Evolutionary conservation across 2,113 vertebrate genomes (phyloP).

Genomic region (Xiphorhynchus elegans): DNA sequence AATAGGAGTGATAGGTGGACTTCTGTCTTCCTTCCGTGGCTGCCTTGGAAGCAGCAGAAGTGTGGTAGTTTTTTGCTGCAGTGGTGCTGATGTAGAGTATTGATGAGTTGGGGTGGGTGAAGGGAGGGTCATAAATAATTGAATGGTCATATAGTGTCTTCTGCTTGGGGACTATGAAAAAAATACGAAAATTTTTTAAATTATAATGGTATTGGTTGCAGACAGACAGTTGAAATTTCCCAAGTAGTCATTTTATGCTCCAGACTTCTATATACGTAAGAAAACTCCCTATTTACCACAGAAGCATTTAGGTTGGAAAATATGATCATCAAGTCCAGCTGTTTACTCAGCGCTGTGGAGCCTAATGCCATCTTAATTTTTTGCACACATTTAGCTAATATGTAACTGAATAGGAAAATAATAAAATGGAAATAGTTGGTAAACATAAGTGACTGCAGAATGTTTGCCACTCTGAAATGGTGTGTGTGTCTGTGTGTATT

Average conservation of each 20-base stretch:
- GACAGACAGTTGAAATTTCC: not conserved
- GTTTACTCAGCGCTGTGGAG: not conserved
- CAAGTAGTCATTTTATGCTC: not conserved
- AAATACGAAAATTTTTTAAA: fast-evolving
- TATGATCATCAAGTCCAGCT: not conserved
- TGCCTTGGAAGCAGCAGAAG: not conserved
- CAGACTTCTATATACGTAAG: not conserved
- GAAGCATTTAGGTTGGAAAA: not conserved
- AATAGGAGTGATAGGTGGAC: not conserved
- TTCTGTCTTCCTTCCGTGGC: not conserved
- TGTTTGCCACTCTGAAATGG: not conserved
- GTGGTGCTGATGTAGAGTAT: not conserved
- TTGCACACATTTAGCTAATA: not conserved
- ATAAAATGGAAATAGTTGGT: not conserved
- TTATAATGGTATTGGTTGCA: not conserved
- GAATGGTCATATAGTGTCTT: not conserved
- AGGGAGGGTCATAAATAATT: not conserved
- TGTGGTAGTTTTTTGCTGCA: not conserved
- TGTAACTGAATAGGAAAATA: not conserved
- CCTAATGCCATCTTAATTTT: not conserved
- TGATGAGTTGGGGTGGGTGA: not conserved
- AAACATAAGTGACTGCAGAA: not conserved
- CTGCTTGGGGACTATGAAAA: not conserved
- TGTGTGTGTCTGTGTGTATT: not conserved
- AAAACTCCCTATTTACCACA: not conserved